Evolutionary conservation across 2,113 vertebrate species (phyloP), one percentile per base, ranked within the genome.

Genomic region (Psammodynastes pulverulentus): DNA sequence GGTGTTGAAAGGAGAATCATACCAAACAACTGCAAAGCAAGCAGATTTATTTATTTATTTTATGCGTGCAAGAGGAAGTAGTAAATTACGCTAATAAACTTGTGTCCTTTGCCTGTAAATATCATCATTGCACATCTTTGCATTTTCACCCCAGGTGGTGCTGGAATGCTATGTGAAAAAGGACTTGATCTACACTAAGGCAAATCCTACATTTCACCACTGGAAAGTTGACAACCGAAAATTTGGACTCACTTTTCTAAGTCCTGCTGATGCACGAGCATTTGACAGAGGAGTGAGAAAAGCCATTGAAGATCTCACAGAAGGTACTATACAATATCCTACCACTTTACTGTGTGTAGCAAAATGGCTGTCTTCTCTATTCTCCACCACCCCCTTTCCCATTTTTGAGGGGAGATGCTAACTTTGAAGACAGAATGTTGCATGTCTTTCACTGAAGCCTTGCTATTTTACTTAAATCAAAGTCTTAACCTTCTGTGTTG

Each of bases 131-230:
- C 90, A 91, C 93, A 94, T 62, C 95, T 84, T 89, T 95, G 93
- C 96, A 90, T 93, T 97, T 93, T 5, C 94, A 96, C 85, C 92
- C 90, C 97, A 99, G 99, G 98, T 99, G 97, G 99, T 99, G 91
- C 96, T 99, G 97, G 99, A 99, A 94, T 99, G 99, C 97, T 98
- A 98, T 58, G 97, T 99, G 95, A 98, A 98, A 97, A 99, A 99
- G 96, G 98, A 99, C 97, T 97, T 99, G 95, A 98, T 99, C 84
- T 99, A 99, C 97, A 99, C 98, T 26, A 99, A 99, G 97, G 99
- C 99, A n/a, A 99, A 99, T n/a, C 99, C 99, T 92, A 99, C 98
- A 8, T 99, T 99, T 97, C 99, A 99, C 96, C 99, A 99, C 56
- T 99, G 99, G 99, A 99, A 98, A 96, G 98, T 99, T 58, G 99